Base-by-base conservation (phyloP, 2,888 invertebrate species). In the Dioctria linearis region DNA sequence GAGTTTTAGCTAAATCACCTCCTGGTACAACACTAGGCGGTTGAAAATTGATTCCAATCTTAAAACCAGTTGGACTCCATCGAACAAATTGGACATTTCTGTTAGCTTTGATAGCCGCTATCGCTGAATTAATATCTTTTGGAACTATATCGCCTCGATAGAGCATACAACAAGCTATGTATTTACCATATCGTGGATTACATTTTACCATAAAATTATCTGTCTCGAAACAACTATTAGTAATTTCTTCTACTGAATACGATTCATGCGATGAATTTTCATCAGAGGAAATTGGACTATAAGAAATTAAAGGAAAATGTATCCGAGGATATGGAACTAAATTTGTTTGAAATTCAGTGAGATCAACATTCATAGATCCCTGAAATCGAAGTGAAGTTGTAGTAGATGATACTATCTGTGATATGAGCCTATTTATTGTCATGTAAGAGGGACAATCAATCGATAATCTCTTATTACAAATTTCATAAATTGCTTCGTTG, bases 401-500 rank as follows among this genome's bases (percentile, higher is more conserved):
- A 83, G 97, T 96, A 0, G 95, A 96, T 51, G 93, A 96, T 79
- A 96, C 95, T 79, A 95, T 93, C 88, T 95, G 94, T 84, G 95
- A 95, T 84, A 96, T 95, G 46, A 97, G 91, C 79, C 96, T 91
- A 88, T 97, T 97, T 82, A 97, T 90, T 88, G 96, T 96, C 61
- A 93, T 93, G 87, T 96, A 96, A 3, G 95, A 93, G 0, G 96
- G 96, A 63, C 96, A 90, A 85, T 94, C 94, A 82, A 97, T 95
- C 84, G 94, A 94, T 73, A 98, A 91, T 85, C 95, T 95, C 82
- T 94, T 92, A 80, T 95, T 91, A 89, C 97, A 97, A 85, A 98
- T 97, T 86, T 97, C 96, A 88, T 97, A 96, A 85, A 97, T 94
- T n/a, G 98, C 97, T 87, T 98, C 97, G 86, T 98, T 98, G 90